Percentiles rank a stretch among this genome's conserved stretches.
These are phyloP conservation scores for Poeciliopsis turrubarensis DNA, from an alignment of 2,113 vertebrate species.

Conservation along the genomic window DNA sequence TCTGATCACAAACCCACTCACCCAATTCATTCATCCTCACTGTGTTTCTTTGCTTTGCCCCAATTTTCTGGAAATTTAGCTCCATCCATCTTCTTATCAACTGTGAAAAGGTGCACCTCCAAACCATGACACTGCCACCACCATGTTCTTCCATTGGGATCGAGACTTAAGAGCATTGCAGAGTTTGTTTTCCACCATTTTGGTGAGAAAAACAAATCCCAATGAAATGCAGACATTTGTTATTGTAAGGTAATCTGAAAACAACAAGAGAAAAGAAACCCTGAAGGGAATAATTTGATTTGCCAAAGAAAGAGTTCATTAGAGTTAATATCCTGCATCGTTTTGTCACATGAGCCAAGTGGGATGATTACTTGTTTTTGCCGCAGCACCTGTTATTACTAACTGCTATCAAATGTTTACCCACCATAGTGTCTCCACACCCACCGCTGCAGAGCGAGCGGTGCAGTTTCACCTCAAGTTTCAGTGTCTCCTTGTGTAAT, in stretches of 20 bases:
- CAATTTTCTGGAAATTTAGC: not conserved
- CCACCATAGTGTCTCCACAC: slow-evolving; percentile 56
- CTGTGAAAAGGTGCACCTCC: not conserved
- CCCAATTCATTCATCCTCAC: too few relatives aligned
- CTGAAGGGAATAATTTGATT: not conserved
- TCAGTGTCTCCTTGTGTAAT: slow-evolving; percentile 6
- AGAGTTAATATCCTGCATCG: not conserved
- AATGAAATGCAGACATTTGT: not conserved
- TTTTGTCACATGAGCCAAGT: not conserved
- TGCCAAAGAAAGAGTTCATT: too few relatives aligned
- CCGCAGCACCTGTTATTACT: slow-evolving; percentile 55
- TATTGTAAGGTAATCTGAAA: not conserved
- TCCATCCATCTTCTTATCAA: not conserved
- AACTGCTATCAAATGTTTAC: slow-evolving; percentile 48
- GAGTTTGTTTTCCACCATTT: not conserved
- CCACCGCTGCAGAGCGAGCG: slow-evolving; percentile 20
- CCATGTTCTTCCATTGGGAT: not conserved
- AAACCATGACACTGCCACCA: too few relatives aligned
- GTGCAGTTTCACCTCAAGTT: slow-evolving; percentile 18
- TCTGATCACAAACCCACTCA: too few relatives aligned
- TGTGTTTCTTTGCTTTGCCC: too few relatives aligned
- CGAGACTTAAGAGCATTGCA: not conserved
- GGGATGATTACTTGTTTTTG: slow-evolving; percentile 52
- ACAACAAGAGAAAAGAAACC: not conserved
- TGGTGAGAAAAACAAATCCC: not conserved